These are phyloP conservation scores for Linnaemya tessellans DNA, from an alignment of 2,888 invertebrate genomes.

Conservation along the genomic window DNA sequence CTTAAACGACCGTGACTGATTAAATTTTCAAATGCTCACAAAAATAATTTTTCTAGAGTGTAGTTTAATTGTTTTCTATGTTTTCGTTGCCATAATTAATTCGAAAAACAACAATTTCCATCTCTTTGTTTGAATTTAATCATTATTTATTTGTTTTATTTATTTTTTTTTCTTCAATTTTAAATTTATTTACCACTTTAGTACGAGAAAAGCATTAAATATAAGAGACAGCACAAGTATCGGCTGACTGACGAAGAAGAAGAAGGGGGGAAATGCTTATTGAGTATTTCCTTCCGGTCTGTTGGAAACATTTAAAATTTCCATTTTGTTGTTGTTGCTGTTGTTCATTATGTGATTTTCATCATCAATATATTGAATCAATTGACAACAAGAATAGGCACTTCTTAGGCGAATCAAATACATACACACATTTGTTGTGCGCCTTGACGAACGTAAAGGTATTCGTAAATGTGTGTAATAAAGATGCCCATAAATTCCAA, in stretches of 20 bases:
- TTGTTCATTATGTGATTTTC: slow-evolving; percentile 33
- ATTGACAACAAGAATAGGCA: slow-evolving; percentile 55
- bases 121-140: slow-evolving; percentile 26
- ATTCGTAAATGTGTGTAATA: neutral
- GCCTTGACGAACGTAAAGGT: neutral
- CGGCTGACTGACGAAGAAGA: slow-evolving; percentile 18
- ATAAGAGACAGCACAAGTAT: slow-evolving; percentile 3
- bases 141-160: slow-evolving; percentile 50
- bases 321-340: slow-evolving; percentile 24
- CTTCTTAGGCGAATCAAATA: neutral
- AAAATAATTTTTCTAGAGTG: slow-evolving; percentile 17
- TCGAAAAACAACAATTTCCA: slow-evolving; percentile 13
- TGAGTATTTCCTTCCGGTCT: slow-evolving; percentile 72
- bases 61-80: slow-evolving; percentile 37
- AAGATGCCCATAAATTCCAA: slow-evolving; percentile 57
- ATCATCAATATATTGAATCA: slow-evolving; percentile 60
- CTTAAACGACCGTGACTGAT: slow-evolving; percentile 68
- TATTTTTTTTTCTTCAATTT: neutral
- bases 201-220: slow-evolving; percentile 19
- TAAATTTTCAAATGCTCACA: slow-evolving; percentile 63
- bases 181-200: slow-evolving; percentile 58
- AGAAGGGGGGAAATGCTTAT: slow-evolving; percentile 64
- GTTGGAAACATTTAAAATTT: slow-evolving; percentile 49
- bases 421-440: neutral
- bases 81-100: slow-evolving; percentile 52